Evolutionary conservation across 2,888 invertebrate genomes (phyloP).

Genomic region (Rhimphoctona megacephalus): DNA sequence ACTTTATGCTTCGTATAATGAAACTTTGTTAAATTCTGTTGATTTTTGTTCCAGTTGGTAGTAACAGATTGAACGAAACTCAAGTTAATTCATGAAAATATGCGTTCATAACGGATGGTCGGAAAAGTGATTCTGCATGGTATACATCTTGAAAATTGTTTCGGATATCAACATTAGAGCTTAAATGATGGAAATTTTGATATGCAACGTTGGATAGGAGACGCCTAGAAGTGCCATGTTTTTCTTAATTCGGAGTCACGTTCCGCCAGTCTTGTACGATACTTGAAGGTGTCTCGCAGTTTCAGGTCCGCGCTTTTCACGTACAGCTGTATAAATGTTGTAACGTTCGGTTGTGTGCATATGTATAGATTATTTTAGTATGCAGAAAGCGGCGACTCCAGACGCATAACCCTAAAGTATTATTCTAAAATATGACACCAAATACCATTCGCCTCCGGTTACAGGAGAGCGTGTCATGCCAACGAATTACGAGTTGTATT

Average conservation of each 20-base stretch:
- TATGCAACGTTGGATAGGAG: background rate
- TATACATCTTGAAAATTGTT: background rate
- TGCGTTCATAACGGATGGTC: background rate
- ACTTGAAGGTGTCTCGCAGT: constrained; percentile 42
- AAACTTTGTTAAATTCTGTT: background rate
- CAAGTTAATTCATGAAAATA: background rate
- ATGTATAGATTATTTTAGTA: constrained; percentile 70
- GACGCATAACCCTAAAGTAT: constrained; percentile 76
- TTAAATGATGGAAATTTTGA: constrained; percentile 10
- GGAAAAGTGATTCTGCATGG: background rate
- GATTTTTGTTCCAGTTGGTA: background rate
- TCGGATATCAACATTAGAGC: background rate
- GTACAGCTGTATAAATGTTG: constrained; percentile 27
- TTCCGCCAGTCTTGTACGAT: constrained; percentile 42
- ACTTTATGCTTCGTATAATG: background rate
- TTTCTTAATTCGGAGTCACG: constrained; percentile 51
- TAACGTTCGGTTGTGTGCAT: constrained; percentile 32
- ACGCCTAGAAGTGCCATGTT: constrained; percentile 36
- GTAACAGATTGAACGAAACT: background rate
- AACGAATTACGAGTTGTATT: constrained; percentile 75
- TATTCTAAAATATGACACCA: constrained; percentile 80
- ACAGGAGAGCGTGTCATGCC: constrained; percentile 72
- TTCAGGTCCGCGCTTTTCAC: constrained; percentile 8
- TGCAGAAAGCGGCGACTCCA: constrained; percentile 69
- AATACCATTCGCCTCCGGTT: constrained; percentile 78